phyloP scores from a whole-genome alignment of 2,888 invertebrate species.

The Microplitis deprimator region DNA sequence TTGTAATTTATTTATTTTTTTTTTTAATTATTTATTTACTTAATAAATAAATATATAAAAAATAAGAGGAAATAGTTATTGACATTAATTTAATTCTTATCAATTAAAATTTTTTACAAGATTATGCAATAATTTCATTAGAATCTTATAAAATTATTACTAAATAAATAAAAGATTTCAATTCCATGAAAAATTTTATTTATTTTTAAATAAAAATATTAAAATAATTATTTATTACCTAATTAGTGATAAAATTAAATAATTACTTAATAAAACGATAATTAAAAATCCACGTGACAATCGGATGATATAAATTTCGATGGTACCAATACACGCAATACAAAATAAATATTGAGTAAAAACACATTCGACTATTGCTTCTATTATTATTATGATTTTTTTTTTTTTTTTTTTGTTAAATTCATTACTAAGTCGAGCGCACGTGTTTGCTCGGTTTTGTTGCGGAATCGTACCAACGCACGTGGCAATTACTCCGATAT shows the following conservation, averaged over 20 bases:
- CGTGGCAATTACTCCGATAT: slow-evolving; percentile 21
- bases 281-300: not conserved
- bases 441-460: slow-evolving; percentile 27
- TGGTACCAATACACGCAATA: not conserved
- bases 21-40: no score
- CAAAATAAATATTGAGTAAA: slow-evolving; percentile 3
- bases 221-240: no score
- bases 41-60: no score
- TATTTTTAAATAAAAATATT: no score
- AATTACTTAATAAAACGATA: not conserved
- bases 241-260: not conserved
- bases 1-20: no score
- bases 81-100: no score
- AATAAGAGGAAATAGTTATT: no score
- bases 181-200: no score
- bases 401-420: not conserved
- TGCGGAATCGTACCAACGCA: slow-evolving; percentile 31
- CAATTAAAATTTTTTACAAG: no score
- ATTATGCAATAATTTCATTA: no score
- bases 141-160: no score
- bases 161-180: no score
- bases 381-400: not conserved
- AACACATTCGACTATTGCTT: not conserved
- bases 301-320: not conserved
- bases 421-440: slow-evolving; percentile 3